Percentiles rank a stretch among this genome's conserved stretches.
Evolutionary conservation across 30 jellyfish, hydroid and myxozoan genomes (phyloP).

Genomic region (Rhopilema esculentum): DNA sequence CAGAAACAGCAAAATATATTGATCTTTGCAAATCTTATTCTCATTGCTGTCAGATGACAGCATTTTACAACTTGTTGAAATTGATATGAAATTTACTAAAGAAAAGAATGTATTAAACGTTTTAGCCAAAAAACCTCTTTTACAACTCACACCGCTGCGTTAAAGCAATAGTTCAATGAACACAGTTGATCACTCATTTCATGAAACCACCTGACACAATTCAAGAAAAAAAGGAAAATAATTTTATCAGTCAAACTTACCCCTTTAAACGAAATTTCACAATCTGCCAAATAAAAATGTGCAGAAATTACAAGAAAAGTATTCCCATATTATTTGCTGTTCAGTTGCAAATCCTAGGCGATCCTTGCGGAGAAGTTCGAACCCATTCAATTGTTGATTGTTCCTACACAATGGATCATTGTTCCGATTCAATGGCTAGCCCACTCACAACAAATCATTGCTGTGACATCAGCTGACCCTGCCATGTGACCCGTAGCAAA

Average conservation of each 20-base stretch:
- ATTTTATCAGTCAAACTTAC: neutral
- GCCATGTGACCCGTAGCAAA: constrained; percentile 78
- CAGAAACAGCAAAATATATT: too few relatives aligned
- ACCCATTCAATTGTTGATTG: constrained; percentile 53
- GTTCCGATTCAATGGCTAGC: constrained; percentile 67
- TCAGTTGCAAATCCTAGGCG: neutral
- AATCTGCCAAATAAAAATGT: neutral
- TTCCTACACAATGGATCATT: constrained; percentile 45
- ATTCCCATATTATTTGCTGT: neutral
- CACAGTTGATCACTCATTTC: neutral
- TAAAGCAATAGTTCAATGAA: neutral
- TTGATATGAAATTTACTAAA: too few relatives aligned
- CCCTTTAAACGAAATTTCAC: neutral
- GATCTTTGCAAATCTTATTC: too few relatives aligned
- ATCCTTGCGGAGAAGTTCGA: constrained; percentile 21
- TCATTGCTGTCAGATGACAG: too few relatives aligned
- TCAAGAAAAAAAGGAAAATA: neutral
- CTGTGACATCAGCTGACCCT: constrained; percentile 60
- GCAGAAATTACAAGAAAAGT: neutral
- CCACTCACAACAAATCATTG: neutral
- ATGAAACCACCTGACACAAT: neutral
- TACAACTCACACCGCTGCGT: neutral
- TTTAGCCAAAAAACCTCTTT: too few relatives aligned
- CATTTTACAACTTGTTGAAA: too few relatives aligned
- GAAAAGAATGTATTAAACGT: too few relatives aligned